Base-by-base conservation (phyloP, 2,888 invertebrate species). In the Neoascia interrupta region DNA sequence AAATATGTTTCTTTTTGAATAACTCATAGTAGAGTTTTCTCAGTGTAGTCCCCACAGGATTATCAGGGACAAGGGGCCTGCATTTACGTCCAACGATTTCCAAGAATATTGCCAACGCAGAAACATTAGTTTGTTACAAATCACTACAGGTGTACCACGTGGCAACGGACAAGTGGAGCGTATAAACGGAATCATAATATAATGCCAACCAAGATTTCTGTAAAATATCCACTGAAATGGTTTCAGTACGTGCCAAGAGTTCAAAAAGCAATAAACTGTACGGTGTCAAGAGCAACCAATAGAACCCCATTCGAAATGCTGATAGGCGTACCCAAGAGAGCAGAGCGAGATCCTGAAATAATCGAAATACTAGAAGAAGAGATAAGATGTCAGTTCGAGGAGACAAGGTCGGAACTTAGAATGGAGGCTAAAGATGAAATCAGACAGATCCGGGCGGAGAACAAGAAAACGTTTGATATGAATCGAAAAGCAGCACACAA, bases 81-180 rank as follows among this genome's bases (percentile, higher is more conserved):
- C 87, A 3, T 88, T 88, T 64, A 85, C 84, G 0, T 83, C 85
- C 0, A 51, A 82, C 4, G 84, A 83, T 1, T 88, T 88, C 49
- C 18, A 82, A 66, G 68, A 84, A 0, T 87, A 85, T 73, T 86
- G 87, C 60, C 13, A 82, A n/a, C 8, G 8, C 10, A 31, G 10
- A 81, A 84, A 1, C 83, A 86, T 56, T 58, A 63, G 0, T 86
- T 88, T 21, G 23, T 86, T 82, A 0, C 11, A 39, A 3, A 85
- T 86, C 2, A 72, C 74, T 1, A 74, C 72, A 1, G 82, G 86
- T 6, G 64, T 87, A 5, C 85, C 88, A 8, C 39, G 86, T 31
- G 84, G 84, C n/a, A 87, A 88, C 63, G 86, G 87, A 0, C 87
- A 87, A 56, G 84, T 84, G 0, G 85, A 87, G 47, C 74, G 85